Conservation (phyloP, 2,797 vertebrate genomes). For the Sebastes iracundus region DNA sequence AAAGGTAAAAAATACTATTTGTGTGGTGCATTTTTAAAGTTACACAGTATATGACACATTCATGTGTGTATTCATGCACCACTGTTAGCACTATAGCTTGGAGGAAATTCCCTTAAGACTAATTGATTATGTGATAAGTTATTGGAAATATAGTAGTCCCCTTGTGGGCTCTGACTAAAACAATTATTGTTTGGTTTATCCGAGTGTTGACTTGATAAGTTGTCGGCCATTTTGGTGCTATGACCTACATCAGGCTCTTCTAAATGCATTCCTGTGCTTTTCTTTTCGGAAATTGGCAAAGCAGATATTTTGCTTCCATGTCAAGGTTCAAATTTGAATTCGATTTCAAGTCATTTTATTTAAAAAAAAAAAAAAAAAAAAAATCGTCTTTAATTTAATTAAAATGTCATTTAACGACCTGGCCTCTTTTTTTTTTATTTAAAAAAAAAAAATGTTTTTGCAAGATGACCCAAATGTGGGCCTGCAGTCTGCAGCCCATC, state of each 20-base stretch:
- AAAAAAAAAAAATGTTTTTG: not conserved
- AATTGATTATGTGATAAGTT: not conserved
- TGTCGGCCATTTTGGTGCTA: not conserved
- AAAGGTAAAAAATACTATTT: not conserved
- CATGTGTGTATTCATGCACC: not conserved
- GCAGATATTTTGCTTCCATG: not conserved
- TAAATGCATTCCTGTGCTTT: not conserved
- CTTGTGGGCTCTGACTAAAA: not conserved
- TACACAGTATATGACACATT: not conserved
- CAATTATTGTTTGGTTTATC: not conserved
- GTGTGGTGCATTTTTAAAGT: not conserved
- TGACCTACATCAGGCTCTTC: not conserved
- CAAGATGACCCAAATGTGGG: not conserved
- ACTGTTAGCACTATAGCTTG: not conserved
- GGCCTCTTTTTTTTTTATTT: not conserved
- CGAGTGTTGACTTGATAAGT: not conserved
- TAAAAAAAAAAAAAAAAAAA: not conserved
- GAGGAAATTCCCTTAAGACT: not conserved
- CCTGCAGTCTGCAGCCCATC: not conserved
- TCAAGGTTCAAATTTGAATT: not conserved
- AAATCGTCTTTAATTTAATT: not conserved
- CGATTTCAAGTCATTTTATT: not conserved
- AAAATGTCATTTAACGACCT: not conserved
- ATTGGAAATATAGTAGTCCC: not conserved
- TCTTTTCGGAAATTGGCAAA: not conserved